Evolutionary conservation across 53 echinoderm and acorn worm species (phyloP).

Genomic region (Stichopus horrens): DNA sequence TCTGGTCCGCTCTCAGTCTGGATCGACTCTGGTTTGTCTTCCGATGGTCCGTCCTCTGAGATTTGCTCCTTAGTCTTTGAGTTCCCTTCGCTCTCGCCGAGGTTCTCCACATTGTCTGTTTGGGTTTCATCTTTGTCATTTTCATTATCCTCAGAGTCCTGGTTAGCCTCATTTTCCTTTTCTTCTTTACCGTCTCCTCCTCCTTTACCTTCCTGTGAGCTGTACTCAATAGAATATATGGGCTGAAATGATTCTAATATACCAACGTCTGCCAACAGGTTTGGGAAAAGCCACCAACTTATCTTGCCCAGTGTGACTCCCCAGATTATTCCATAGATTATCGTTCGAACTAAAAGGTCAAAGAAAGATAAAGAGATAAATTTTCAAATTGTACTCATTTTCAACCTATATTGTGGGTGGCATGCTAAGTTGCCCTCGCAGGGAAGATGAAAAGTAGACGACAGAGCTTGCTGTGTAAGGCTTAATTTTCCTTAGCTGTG

Average conservation of each 20-base stretch:
- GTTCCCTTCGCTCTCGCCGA: slow-evolving; percentile 14
- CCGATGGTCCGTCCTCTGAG: slow-evolving; percentile 41
- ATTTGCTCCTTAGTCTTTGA: slow-evolving; percentile 12
- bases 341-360: slow-evolving; percentile 71
- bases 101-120: slow-evolving; percentile 46
- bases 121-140: background rate
- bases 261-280: slow-evolving; percentile 92
- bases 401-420: too few species aligned
- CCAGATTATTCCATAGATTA: slow-evolving; percentile 77
- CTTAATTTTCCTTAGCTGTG: too few species aligned
- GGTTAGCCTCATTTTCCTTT: slow-evolving; percentile 27
- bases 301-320: slow-evolving; percentile 72
- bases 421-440: too few species aligned
- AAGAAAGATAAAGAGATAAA: background rate
- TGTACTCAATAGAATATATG: slow-evolving; percentile 61
- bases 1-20: slow-evolving; percentile 5
- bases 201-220: slow-evolving; percentile 26
- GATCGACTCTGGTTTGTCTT: background rate
- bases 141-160: slow-evolving; percentile 27
- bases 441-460: too few species aligned
- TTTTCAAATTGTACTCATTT: too few species aligned
- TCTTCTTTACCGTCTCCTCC: slow-evolving; percentile 43
- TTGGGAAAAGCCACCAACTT: slow-evolving; percentile 97
- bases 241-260: slow-evolving; percentile 95
- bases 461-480: too few species aligned